These are phyloP conservation scores for Bradypodion pumilum DNA, from an alignment of 2,797 vertebrate species.

Conservation along the genomic window DNA sequence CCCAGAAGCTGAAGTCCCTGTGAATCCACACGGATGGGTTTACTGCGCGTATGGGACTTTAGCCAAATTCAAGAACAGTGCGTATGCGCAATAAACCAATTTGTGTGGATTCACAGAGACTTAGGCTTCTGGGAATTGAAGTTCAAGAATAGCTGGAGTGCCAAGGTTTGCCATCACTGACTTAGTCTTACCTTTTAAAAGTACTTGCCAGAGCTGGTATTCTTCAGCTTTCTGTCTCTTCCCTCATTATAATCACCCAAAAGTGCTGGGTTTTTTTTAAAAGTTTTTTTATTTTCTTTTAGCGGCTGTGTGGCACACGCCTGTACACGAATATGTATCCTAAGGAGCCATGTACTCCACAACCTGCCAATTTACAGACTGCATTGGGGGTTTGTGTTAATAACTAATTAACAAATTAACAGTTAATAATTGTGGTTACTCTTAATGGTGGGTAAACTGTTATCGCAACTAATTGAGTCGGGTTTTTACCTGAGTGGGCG, in stretches of 20 bases:
- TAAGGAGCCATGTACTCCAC: neutral
- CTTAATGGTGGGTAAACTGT: neutral
- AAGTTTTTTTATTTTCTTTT: neutral
- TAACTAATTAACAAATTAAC: too few species aligned
- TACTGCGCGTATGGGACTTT: too few species aligned
- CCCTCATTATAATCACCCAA: neutral
- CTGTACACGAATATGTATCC: neutral
- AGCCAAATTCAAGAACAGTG: too few species aligned
- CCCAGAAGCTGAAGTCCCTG: too few species aligned
- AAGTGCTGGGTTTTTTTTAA: neutral
- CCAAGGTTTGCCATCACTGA: too few species aligned
- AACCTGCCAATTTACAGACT: neutral
- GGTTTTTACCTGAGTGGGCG: too few species aligned
- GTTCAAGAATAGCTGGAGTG: too few species aligned
- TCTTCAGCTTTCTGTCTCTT: neutral
- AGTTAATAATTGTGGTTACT: neutral
- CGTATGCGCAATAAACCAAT: too few species aligned
- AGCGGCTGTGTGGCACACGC: neutral
- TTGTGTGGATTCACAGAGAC: too few species aligned
- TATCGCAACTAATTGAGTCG: neutral
- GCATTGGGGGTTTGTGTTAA: neutral
- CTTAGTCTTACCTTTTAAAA: neutral
- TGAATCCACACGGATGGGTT: too few species aligned
- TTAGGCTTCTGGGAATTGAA: too few species aligned
- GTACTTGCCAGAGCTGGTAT: neutral